Evolutionary conservation across 2,888 invertebrate genomes (phyloP), one percentile per base, ranked within the genome.

Genomic region (Watsonalla binaria): DNA sequence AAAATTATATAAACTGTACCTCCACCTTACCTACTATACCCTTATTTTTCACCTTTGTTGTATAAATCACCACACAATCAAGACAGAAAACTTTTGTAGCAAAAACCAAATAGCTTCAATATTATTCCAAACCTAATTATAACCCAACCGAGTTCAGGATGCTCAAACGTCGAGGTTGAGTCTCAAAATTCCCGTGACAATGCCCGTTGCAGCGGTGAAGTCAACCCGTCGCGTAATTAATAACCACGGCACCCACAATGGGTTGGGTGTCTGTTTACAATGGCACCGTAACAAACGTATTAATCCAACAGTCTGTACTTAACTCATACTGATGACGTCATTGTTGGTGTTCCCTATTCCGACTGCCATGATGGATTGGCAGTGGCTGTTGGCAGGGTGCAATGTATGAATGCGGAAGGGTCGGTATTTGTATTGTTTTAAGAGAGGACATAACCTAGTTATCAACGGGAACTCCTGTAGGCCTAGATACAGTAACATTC

Each of bases 321-420:
- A 59, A 63, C 59, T 59, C 51, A 47, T 48, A 49, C 51, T 53
- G 57, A 59, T 61, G 63, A 62, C 63, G 62, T 63, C 65, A 61
- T 61, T 59, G 61, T 62, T 63, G 54, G 5, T 49, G 49, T 15
- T 15, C 35, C 14, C 49, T 14, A 49, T 49, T 9, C 15, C 49
- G 49, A n/a, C 50, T 45, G 13, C 11, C 45, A 46, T 52, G 39
- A 46, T 39, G 37, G 14, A 52, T 47, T 39, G 42, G 34, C 50
- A 46, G 53, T 24, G 4, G 24, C 24, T 24, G 24, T 24, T 24
- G 24, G 24, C 24, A 2, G 24, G 24, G 24, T 24, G 24, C 24
- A 24, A 24, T 1, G 24, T 24, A 24, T 24, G 24, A 24, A 24
- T 24, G 24, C 24, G 24, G 24, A 24, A 24, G 24, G 24, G 24